These are phyloP conservation scores for Cyclopterus lumpus DNA, from an alignment of 2,797 vertebrate genomes.

Conservation along the genomic window DNA sequence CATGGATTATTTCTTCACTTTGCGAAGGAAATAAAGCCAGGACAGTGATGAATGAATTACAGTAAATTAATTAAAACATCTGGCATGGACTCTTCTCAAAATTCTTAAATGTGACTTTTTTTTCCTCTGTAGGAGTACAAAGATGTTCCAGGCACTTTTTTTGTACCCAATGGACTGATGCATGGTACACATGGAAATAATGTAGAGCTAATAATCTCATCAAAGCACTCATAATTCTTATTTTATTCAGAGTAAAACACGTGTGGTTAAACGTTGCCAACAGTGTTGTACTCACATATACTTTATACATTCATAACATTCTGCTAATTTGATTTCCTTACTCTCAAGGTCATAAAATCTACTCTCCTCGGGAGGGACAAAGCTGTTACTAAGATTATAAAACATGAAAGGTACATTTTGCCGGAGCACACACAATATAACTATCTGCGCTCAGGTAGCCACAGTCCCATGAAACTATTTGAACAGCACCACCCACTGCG, in stretches of 20 bases:
- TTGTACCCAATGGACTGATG: slow-evolving; percentile 12
- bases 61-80: slow-evolving; percentile 72
- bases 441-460: slow-evolving; percentile 52
- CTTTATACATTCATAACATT: slow-evolving; percentile 1
- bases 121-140: slow-evolving; percentile 19
- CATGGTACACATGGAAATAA: slow-evolving; percentile 15
- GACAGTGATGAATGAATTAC: slow-evolving; percentile 77
- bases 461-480: slow-evolving; percentile 48
- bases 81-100: slow-evolving; percentile 50
- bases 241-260: slow-evolving; percentile 9
- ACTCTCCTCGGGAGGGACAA: slow-evolving; percentile 19
- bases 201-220: slow-evolving; percentile 8
- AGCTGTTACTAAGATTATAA: slow-evolving; percentile 29
- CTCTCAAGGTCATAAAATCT: slow-evolving; percentile 41
- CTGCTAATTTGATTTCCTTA: slow-evolving; percentile 9
- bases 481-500: slow-evolving; percentile 58
- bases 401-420: slow-evolving; percentile 35
- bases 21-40: slow-evolving; percentile 57
- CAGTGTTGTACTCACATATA: not conserved
- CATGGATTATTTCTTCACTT: slow-evolving; percentile 77
- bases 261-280: not conserved
- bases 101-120: slow-evolving; percentile 45
- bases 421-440: slow-evolving; percentile 36
- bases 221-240: slow-evolving; percentile 20
- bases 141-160: slow-evolving; percentile 20